These are phyloP conservation scores for Dryadula phaetusa DNA, from an alignment of 2,888 invertebrate species.

Conservation along the genomic window DNA sequence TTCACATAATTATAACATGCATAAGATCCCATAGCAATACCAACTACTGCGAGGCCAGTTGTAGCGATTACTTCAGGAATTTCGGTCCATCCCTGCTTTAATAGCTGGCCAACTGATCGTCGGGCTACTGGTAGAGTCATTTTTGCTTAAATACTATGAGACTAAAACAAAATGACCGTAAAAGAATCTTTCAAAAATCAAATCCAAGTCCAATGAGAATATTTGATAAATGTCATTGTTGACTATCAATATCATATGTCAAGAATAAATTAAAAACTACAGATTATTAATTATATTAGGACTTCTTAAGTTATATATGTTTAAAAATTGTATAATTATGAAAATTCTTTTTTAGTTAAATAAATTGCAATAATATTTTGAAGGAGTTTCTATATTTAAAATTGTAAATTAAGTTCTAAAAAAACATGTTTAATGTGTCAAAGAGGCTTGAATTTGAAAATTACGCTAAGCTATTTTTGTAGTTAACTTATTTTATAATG, in stretches of 20 bases:
- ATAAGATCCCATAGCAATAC: constrained; percentile 77
- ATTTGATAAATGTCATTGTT: constrained; percentile 2
- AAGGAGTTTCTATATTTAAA: too few species aligned
- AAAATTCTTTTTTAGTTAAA: too few species aligned
- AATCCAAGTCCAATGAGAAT: neutral
- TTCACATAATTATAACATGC: constrained; percentile 80
- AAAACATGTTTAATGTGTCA: neutral
- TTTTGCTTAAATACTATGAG: constrained; percentile 17
- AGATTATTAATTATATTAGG: neutral
- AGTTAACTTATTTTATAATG: constrained; percentile 35
- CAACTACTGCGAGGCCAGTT: constrained; percentile 83
- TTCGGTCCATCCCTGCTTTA: constrained; percentile 85
- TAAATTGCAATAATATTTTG: too few species aligned
- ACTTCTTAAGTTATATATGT: too few species aligned
- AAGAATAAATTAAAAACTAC: neutral
- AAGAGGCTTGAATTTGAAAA: neutral
- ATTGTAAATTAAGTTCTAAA: too few species aligned
- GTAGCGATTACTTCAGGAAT: constrained; percentile 89
- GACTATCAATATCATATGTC: neutral
- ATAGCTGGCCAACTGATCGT: constrained; percentile 65
- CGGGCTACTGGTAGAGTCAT: constrained; percentile 68
- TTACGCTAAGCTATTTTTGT: neutral
- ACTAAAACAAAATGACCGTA: neutral
- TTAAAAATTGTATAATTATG: too few species aligned
- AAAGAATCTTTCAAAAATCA: neutral